Conservation (phyloP, 1,140 invertebrate genomes). For the Eciton burchellii region DNA sequence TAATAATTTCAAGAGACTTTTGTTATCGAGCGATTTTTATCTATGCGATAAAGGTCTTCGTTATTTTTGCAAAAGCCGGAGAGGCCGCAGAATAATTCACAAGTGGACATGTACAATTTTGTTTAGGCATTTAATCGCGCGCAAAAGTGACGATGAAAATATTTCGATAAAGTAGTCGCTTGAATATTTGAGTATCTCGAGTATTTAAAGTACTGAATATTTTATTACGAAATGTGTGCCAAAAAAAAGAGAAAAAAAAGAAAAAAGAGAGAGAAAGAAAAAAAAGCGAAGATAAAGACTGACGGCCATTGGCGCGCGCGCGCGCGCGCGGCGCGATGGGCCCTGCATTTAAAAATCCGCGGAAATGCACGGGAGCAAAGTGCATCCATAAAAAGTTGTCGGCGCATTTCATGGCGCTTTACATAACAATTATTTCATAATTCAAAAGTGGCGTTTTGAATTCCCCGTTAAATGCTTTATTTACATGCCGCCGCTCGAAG, state of each 20-base stretch:
- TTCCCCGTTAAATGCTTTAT: constrained; percentile 64
- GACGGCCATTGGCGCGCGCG: constrained; percentile 20
- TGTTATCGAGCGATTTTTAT: neutral
- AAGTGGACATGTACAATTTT: constrained; percentile 12
- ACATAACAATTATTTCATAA: constrained; percentile 61
- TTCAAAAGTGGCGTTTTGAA: constrained; percentile 57
- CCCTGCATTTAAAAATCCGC: constrained; percentile 50
- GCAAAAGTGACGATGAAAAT: neutral
- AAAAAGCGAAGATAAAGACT: constrained; percentile 37
- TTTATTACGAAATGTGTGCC: constrained; percentile 36
- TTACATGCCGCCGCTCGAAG: constrained; percentile 48
- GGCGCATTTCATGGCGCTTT: constrained; percentile 47
- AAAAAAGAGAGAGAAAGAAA: too few relatives aligned
- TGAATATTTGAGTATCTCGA: constrained; percentile 37
- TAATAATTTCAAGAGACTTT: neutral
- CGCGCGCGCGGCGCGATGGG: neutral
- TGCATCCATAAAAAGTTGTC: constrained; percentile 49
- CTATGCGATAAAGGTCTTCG: neutral
- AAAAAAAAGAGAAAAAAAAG: constrained; percentile 34
- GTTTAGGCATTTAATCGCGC: constrained; percentile 23
- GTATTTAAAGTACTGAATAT: constrained; percentile 46
- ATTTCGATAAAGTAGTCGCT: neutral
- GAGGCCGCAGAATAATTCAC: neutral
- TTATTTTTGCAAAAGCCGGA: neutral
- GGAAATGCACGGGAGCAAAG: constrained; percentile 5